phyloP scores from a whole-genome alignment of 37 sponge, comb jelly and placozoan genomes.

The Beroe ovata region DNA sequence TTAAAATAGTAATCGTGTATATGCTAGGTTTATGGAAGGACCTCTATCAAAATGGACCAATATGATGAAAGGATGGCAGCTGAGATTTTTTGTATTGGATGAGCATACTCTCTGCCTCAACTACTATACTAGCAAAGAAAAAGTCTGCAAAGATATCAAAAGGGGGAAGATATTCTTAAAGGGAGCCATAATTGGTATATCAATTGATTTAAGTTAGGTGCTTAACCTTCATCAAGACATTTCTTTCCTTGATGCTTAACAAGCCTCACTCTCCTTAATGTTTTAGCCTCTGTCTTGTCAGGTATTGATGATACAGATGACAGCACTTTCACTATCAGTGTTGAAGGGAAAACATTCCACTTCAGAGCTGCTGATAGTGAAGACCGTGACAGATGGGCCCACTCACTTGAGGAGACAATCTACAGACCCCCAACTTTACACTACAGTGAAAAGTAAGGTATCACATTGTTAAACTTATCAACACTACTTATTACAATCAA shows the following conservation, averaged over 20 bases:
- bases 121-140: conserved; percentile 81
- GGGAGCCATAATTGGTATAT: conserved; percentile 52
- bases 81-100: conserved; percentile 96
- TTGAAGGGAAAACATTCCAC: conserved; percentile 81
- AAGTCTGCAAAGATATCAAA: conserved; percentile 53
- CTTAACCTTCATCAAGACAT: too few species aligned
- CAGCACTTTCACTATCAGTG: conserved; percentile 89
- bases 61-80: conserved; percentile 96
- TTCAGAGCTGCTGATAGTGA: conserved; percentile 78
- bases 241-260: background rate
- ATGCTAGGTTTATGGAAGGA: conserved; percentile 78
- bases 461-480: too few species aligned
- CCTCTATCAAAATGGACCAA: conserved; percentile 99
- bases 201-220: background rate
- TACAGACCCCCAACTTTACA: conserved; percentile 27
- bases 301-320: conserved; percentile 96
- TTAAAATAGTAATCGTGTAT: too few species aligned
- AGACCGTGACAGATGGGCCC: conserved; percentile 88
- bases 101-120: conserved; percentile 82
- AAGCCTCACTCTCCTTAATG: background rate
- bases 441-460: conserved; percentile 27
- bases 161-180: conserved; percentile 58
- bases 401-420: conserved; percentile 81
- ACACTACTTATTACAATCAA: too few species aligned
- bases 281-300: background rate